Percentiles rank a stretch among this genome's conserved stretches.
These are phyloP conservation scores for Scomberomorus guttatus DNA, from an alignment of 2,797 vertebrate species.

Conservation along the genomic window DNA sequence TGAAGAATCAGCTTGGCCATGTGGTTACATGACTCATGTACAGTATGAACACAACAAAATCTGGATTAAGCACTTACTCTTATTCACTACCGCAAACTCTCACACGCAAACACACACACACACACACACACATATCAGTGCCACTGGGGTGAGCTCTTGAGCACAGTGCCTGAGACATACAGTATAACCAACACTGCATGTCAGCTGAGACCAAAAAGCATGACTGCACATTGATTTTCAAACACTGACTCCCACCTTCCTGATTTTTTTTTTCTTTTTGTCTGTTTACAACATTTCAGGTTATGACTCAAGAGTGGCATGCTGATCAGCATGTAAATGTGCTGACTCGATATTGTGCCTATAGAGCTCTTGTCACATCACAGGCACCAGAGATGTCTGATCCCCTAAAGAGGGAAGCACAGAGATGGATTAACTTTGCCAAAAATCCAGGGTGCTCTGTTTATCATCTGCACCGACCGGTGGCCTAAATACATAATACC, in stretches of 20 bases:
- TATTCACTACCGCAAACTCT: background rate
- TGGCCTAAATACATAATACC: conserved; percentile 84
- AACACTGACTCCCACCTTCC: conserved; percentile 51
- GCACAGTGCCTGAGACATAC: background rate
- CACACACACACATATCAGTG: background rate
- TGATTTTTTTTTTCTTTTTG: conserved; percentile 42
- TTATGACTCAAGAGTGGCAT: conserved; percentile 64
- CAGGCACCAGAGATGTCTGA: conserved; percentile 49
- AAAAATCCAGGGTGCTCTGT: conserved; percentile 53
- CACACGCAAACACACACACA: background rate
- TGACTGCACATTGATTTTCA: conserved; percentile 1
- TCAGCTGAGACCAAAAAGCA: conserved; percentile 25
- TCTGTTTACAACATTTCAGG: conserved; percentile 43
- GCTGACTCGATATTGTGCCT: conserved; percentile 62
- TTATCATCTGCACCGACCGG: conserved; percentile 48
- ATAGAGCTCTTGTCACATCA: conserved; percentile 49
- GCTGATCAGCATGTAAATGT: conserved; percentile 66
- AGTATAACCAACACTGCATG: conserved; percentile 4
- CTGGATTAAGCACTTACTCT: background rate
- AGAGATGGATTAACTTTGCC: conserved; percentile 66
- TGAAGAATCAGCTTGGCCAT: background rate
- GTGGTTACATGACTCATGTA: conserved; percentile 14
- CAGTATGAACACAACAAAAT: conserved; percentile 20
- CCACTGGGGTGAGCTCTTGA: conserved; percentile 18
- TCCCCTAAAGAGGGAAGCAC: conserved; percentile 32